A percentile compares a stretch with the other conserved stretches of the same genome.
These are phyloP conservation scores for Dolichotis patagonum DNA, from an alignment of 2,113 vertebrate species.

Conservation along the genomic window DNA sequence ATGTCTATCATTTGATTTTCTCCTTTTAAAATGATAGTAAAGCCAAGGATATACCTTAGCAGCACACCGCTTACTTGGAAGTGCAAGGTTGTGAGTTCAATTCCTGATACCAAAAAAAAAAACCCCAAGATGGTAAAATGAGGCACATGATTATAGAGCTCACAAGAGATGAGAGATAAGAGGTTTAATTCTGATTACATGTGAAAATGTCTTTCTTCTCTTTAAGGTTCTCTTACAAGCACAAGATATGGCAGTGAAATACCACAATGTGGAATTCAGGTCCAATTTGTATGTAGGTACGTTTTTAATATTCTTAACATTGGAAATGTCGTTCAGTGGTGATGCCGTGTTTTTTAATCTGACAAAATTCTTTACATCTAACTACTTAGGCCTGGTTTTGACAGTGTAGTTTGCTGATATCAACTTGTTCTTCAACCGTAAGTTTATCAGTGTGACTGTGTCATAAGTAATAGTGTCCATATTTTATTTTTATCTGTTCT, in stretches of 20 bases:
- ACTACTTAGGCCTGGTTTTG: not conserved
- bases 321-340: conserved; percentile 18
- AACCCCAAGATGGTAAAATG: conserved; percentile 41
- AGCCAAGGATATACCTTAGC: too few relatives aligned
- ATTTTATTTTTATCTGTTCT: not conserved
- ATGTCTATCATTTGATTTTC: conserved; percentile 45
- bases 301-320: conserved; percentile 58
- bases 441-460: not conserved
- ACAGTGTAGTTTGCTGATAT: not conserved
- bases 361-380: conserved; percentile 14
- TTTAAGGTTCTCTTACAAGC: conserved; percentile 95
- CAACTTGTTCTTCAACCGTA: not conserved
- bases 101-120: too few relatives aligned
- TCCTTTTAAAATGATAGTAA: conserved; percentile 55
- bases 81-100: too few relatives aligned
- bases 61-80: too few relatives aligned
- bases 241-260: conserved; percentile 96
- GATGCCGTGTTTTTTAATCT: not conserved
- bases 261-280: conserved; percentile 96
- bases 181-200: conserved; percentile 58
- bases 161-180: conserved; percentile 69
- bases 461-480: not conserved
- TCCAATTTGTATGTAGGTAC: conserved; percentile 97
- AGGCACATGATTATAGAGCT: conserved; percentile 56
- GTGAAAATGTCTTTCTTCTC: conserved; percentile 63